Conservation (phyloP, 2,888 invertebrate species). For the Aporophyla lueneburgensis region DNA sequence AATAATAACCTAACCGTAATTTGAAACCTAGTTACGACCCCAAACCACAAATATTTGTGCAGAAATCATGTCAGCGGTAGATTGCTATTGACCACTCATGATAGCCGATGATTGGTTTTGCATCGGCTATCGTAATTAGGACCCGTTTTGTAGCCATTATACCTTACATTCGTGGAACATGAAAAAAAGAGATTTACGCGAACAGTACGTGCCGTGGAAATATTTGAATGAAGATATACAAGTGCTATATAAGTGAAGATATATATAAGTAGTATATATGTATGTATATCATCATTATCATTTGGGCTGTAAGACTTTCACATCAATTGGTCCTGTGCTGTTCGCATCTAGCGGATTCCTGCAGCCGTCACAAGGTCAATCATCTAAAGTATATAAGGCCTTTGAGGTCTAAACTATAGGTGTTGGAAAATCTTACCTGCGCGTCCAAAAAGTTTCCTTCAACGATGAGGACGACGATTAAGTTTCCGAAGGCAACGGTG, state of each 20-base stretch:
- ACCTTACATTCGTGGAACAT: neutral
- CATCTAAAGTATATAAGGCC: neutral
- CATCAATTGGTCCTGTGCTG: neutral
- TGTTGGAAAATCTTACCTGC: slow-evolving; percentile 90
- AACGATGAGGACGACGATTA: slow-evolving; percentile 97
- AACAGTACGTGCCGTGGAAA: neutral
- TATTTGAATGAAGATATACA: neutral
- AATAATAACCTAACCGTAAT: neutral
- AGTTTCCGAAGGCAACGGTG: slow-evolving; percentile 98
- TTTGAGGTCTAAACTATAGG: neutral
- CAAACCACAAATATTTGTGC: neutral
- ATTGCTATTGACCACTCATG: neutral
- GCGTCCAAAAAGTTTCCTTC: slow-evolving; percentile 94
- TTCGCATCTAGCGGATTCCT: neutral
- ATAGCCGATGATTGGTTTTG: neutral
- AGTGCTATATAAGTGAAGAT: too few species aligned
- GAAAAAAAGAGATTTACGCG: neutral
- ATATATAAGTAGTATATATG: too few species aligned
- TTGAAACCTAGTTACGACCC: too few species aligned
- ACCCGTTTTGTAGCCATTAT: neutral
- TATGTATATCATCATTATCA: neutral
- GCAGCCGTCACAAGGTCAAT: neutral
- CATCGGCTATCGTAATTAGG: neutral
- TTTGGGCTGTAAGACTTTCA: neutral
- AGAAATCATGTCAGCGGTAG: neutral